Percentiles rank a stretch among this genome's conserved stretches.
phyloP scores from a whole-genome alignment of 1,140 invertebrate genomes.

The Leptopilina clavipes region DNA sequence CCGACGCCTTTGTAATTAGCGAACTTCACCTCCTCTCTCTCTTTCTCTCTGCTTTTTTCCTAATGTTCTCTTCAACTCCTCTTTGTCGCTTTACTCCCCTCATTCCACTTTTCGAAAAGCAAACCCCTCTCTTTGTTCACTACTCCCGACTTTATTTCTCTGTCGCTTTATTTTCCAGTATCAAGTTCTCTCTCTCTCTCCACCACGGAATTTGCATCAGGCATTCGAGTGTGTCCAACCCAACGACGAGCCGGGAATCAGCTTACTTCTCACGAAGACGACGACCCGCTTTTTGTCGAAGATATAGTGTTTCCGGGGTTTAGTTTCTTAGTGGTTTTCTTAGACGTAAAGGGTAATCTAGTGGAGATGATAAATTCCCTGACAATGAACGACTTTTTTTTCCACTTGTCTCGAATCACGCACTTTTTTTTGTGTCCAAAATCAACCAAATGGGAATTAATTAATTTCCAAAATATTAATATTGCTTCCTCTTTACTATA shows the following conservation, averaged over 20 bases:
- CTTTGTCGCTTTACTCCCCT: not conserved
- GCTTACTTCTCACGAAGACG: conserved; percentile 3
- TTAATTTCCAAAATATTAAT: no score
- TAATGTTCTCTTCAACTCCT: not conserved
- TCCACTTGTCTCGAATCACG: not conserved
- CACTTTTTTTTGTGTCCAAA: no score
- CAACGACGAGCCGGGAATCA: conserved; percentile 1
- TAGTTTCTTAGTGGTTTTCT: conserved; percentile 18
- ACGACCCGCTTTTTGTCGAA: not conserved
- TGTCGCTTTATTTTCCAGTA: not conserved
- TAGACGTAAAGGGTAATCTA: conserved; percentile 12
- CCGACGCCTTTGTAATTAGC: conserved; percentile 47
- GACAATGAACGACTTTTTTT: not conserved
- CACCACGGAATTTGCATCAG: conserved; percentile 21
- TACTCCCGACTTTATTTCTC: conserved; percentile 31
- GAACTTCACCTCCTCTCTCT: conserved; percentile 12
- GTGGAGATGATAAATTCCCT: conserved; percentile 20
- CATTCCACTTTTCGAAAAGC: not conserved
- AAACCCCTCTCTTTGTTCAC: conserved; percentile 22
- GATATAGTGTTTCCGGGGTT: conserved; percentile 17
- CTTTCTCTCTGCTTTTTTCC: not conserved
- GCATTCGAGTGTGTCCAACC: not conserved
- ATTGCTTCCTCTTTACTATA: no score
- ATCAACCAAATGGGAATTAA: no score
- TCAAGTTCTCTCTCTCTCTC: conserved; percentile 34